Conservation (phyloP, 2,888 invertebrate genomes). For the Tiphia femorata region DNA sequence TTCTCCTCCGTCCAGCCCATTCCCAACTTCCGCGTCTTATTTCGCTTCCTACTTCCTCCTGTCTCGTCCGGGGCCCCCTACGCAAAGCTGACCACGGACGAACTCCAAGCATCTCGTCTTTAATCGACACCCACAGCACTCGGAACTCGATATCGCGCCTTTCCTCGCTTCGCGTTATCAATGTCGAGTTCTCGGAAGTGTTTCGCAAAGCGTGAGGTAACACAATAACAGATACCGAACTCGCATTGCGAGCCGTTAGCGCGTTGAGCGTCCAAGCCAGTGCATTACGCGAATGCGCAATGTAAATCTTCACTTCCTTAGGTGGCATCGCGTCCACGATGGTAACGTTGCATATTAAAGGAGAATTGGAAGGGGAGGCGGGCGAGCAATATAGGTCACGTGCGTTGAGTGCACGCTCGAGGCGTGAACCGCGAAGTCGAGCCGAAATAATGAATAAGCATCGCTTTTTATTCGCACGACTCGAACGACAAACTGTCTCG, state of each 20-base stretch:
- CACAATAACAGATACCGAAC: constrained; percentile 17
- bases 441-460: constrained; percentile 1
- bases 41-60: too few relatives aligned
- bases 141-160: constrained; percentile 8
- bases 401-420: constrained; percentile 13
- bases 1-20: too few relatives aligned
- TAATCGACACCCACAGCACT: background rate
- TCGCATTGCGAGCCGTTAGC: constrained; percentile 6
- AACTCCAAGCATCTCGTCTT: background rate
- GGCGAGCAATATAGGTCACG: constrained; percentile 10
- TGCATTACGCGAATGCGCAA: background rate
- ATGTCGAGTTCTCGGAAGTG: constrained; percentile 20
- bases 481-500: too few relatives aligned
- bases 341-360: background rate
- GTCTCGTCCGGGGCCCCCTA: too few relatives aligned
- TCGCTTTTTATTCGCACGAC: constrained; percentile 17
- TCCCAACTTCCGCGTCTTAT: too few relatives aligned
- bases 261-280: background rate
- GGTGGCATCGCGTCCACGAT: background rate
- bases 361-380: too few relatives aligned
- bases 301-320: background rate
- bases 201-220: constrained; percentile 29
- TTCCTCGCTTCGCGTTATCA: constrained; percentile 17
- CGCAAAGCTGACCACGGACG: background rate
- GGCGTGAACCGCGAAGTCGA: constrained; percentile 15